phyloP scores from a whole-genome alignment of 1,140 invertebrate genomes.

The Cyphomyrmex costatus region DNA sequence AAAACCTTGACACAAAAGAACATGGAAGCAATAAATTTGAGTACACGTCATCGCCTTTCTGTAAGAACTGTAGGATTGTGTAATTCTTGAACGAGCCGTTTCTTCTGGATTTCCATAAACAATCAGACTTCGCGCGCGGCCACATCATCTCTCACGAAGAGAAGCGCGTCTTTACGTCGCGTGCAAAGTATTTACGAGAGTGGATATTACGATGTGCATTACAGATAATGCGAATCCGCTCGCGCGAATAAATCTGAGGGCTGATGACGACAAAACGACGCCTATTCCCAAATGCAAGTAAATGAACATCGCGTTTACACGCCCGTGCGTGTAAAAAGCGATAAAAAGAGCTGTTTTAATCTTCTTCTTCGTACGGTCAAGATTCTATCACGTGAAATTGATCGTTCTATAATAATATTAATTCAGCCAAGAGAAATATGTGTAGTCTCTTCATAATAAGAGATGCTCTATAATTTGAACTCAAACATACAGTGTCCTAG shows the following conservation, averaged over 20 bases:
- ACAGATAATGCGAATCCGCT: slow-evolving; percentile 21
- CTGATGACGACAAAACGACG: slow-evolving; percentile 28
- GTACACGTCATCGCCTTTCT: background rate
- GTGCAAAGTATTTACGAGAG: slow-evolving; percentile 4
- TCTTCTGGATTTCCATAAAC: slow-evolving; percentile 16
- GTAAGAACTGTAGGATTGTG: background rate
- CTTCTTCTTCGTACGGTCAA: background rate
- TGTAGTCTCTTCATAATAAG: background rate
- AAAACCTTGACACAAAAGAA: background rate
- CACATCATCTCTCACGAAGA: background rate
- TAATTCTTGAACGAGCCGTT: background rate
- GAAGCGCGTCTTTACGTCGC: slow-evolving; percentile 23
- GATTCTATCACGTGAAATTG: background rate
- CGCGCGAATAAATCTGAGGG: slow-evolving; percentile 24
- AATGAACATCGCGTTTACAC: slow-evolving; percentile 24
- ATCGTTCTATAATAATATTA: slow-evolving; percentile 10
- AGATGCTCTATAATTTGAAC: background rate
- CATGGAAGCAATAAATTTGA: background rate
- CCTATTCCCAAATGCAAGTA: slow-evolving; percentile 5
- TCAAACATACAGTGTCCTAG: background rate
- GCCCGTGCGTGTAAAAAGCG: background rate
- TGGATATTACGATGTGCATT: slow-evolving; percentile 19
- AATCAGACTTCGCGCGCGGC: background rate
- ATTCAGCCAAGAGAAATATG: background rate
- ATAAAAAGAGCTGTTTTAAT: slow-evolving; percentile 25